Percentiles rank a stretch among this genome's conserved stretches.
These are phyloP conservation scores for Sialis fuliginosa DNA, from an alignment of 2,888 invertebrate genomes.

Conservation along the genomic window DNA sequence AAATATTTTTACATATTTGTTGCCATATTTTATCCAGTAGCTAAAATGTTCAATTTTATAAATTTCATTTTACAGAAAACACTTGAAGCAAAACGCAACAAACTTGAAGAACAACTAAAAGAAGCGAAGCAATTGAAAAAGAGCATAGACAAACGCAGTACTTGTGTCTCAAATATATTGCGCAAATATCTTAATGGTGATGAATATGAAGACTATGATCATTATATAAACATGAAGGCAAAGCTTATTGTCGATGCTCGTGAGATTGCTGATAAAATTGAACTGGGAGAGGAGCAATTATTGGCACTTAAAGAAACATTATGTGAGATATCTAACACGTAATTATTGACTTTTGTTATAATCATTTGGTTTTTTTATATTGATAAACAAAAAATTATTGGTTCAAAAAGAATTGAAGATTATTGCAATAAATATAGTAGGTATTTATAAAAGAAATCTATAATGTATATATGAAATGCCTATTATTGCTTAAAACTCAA, in stretches of 20 bases:
- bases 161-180: slow-evolving; percentile 49
- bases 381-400: too few relatives aligned
- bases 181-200: slow-evolving; percentile 52
- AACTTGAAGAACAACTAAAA: slow-evolving; percentile 56
- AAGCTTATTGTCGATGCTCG: slow-evolving; percentile 66
- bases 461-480: too few relatives aligned
- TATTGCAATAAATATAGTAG: too few relatives aligned
- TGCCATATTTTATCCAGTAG: not conserved
- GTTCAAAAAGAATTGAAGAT: too few relatives aligned
- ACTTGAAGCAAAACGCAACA: slow-evolving; percentile 55
- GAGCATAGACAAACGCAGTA: slow-evolving; percentile 61
- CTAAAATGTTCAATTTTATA: not conserved
- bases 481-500: too few relatives aligned
- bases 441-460: too few relatives aligned
- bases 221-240: slow-evolving; percentile 75
- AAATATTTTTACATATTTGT: not conserved
- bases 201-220: slow-evolving; percentile 63
- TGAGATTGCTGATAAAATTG: slow-evolving; percentile 69
- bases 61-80: slow-evolving; percentile 32
- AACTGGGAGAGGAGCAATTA: slow-evolving; percentile 64
- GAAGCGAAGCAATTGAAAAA: slow-evolving; percentile 69
- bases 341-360: too few relatives aligned
- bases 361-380: too few relatives aligned
- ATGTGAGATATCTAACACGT: slow-evolving; percentile 14
- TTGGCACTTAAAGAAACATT: slow-evolving; percentile 46